Evolutionary conservation across 2,797 vertebrate genomes (phyloP).

Genomic region (Enteromius trimaculatus): DNA sequence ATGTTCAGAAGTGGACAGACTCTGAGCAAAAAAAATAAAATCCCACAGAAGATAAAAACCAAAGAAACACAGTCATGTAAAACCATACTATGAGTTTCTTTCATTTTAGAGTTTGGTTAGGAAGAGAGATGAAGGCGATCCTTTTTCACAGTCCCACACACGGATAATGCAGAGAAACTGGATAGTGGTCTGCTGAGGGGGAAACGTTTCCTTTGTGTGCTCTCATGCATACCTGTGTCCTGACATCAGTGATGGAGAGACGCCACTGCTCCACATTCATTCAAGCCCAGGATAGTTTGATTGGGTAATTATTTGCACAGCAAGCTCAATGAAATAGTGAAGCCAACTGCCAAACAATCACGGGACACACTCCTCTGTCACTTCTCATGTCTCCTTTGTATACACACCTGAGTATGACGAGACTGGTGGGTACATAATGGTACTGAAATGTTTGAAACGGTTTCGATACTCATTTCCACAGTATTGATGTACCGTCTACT

Average conservation of each 20-base stretch:
- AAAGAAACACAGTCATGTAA: background rate
- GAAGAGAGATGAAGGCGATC: background rate
- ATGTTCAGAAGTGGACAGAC: background rate
- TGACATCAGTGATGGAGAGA: constrained; percentile 69
- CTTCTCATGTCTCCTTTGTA: background rate
- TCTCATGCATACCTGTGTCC: constrained; percentile 65
- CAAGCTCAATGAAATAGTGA: background rate
- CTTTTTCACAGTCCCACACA: constrained; percentile 13
- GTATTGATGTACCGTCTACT: background rate
- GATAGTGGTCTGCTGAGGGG: constrained; percentile 55
- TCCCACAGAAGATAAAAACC: background rate
- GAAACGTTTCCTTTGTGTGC: constrained; percentile 61
- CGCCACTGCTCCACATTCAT: constrained; percentile 33
- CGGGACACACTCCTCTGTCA: background rate
- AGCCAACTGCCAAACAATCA: background rate
- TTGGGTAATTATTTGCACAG: background rate
- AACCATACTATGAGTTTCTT: background rate
- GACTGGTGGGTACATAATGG: background rate
- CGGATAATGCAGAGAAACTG: constrained; percentile 33
- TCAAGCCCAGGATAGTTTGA: background rate
- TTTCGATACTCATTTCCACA: background rate
- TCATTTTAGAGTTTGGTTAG: background rate
- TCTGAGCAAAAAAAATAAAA: background rate
- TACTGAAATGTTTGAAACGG: background rate
- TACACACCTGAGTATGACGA: background rate